Base-by-base conservation (phyloP, 2,888 invertebrate genomes). In the Torymus texanus region DNA sequence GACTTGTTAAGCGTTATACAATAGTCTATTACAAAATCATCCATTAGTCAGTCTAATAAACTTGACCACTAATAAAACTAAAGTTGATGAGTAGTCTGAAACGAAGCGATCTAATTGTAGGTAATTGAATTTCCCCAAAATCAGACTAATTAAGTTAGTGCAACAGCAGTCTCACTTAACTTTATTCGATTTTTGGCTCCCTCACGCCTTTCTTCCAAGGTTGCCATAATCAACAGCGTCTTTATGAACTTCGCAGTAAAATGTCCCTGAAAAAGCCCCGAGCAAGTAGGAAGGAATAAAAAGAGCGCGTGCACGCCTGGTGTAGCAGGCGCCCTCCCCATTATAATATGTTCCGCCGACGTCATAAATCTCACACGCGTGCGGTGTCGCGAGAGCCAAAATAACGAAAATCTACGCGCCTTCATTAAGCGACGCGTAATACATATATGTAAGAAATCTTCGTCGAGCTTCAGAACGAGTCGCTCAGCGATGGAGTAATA, bases 361-460 rank as follows among this genome's bases (percentile, higher is more conserved):
- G 21, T 29, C 72, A 79, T 75, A 79, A 79, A 79, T 71, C 71
- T 53, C 51, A 29, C 13, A 29, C 41, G 21, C 56, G 51, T 58
- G 29, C 12, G 21, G 53, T n/a, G 58, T 11, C 29, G 66, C 16
- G n/a, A 11, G 53, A 14, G 16, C 75, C 12, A 71, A 68, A 70
- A 56, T 75, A 75, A 78, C 75, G 66, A 81, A 74, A 81, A 81
- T 81, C 71, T 75, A 80, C 78, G 74, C 59, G 75, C 2, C 55
- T 81, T 78, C 67, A 75, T 80, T 80, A 80, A 59, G 73, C 58
- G 73, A 16, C 29, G 51, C 63, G 65, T n/a, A 21, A 18, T 58
- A 67, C 13, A 70, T 56, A 59, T 59, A 65, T 29, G 24, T 61
- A 18, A 73, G 73, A 73, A 67, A 73, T 73, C 59, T 56, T 24